Conservation (phyloP, 2,797 vertebrate genomes). For the Poeciliopsis infans region DNA sequence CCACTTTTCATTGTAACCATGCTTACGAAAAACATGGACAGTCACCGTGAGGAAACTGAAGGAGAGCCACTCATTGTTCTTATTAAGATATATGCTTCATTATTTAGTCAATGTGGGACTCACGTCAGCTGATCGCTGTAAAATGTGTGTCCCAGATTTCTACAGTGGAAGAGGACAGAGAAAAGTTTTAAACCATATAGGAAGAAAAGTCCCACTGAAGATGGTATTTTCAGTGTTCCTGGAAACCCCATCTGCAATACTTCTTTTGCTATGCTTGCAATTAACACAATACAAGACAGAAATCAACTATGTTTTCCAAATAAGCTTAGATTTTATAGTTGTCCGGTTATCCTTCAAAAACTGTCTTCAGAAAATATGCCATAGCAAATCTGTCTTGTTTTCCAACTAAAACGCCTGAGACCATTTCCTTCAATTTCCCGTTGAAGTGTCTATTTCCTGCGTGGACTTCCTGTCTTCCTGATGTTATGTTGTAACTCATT, state of each 20-base stretch:
- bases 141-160: not conserved
- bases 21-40: not conserved
- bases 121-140: not conserved
- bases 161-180: not conserved
- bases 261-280: not conserved
- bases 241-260: not conserved
- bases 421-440: slow-evolving; percentile 51
- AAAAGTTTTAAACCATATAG: not conserved
- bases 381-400: slow-evolving; percentile 4
- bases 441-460: slow-evolving; percentile 56
- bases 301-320: not conserved
- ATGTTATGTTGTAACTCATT: slow-evolving; percentile 18
- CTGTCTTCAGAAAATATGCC: not conserved
- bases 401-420: slow-evolving; percentile 4
- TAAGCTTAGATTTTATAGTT: not conserved
- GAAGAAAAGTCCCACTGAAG: not conserved
- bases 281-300: not conserved
- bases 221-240: not conserved
- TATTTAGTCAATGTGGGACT: not conserved
- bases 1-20: not conserved
- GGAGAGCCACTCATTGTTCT: not conserved
- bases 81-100: not conserved
- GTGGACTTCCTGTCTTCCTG: slow-evolving; percentile 34
- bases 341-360: slow-evolving; percentile 5
- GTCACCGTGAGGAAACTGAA: not conserved